Evolutionary conservation across 2,888 invertebrate genomes (phyloP).

Genomic region (Ephialtes manifestator): DNA sequence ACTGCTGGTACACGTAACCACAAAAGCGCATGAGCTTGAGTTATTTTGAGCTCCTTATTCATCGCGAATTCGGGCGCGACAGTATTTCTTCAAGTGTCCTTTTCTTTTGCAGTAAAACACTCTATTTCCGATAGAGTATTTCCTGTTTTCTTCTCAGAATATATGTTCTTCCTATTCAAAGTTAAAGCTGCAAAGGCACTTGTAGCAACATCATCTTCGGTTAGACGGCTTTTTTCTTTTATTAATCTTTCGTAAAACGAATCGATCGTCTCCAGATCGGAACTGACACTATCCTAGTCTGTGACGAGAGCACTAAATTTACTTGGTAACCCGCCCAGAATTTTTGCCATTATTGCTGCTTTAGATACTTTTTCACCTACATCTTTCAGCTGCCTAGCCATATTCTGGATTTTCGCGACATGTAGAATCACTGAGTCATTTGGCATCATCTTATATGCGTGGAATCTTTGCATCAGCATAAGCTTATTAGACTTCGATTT

Average conservation of each 20-base stretch:
- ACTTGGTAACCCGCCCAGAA: too few relatives aligned
- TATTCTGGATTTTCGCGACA: conserved; percentile 73
- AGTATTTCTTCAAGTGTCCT: not conserved
- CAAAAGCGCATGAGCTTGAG: conserved; percentile 41
- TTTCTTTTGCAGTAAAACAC: conserved; percentile 18
- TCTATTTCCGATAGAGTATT: conserved; percentile 47
- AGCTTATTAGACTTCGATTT: conserved; percentile 67
- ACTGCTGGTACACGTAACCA: not conserved
- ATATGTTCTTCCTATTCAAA: conserved; percentile 14
- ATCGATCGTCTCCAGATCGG: conserved; percentile 10
- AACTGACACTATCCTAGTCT: conserved; percentile 52
- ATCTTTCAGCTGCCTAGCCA: conserved; percentile 66
- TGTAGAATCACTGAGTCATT: conserved; percentile 74
- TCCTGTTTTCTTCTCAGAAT: conserved; percentile 6
- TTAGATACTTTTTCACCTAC: conserved; percentile 50
- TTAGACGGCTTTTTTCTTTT: conserved; percentile 51
- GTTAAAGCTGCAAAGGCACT: conserved; percentile 49
- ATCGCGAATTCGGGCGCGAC: not conserved
- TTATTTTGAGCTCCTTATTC: not conserved
- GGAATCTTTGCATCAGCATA: conserved; percentile 35
- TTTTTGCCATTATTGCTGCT: conserved; percentile 54
- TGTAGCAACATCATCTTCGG: conserved; percentile 32
- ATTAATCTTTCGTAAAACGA: conserved; percentile 49
- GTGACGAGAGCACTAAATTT: conserved; percentile 41
- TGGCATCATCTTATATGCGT: conserved; percentile 51